A percentile compares a stretch with the other conserved stretches of the same genome.
phyloP scores from a whole-genome alignment of 1,140 invertebrate genomes.

The Mya arenaria region DNA sequence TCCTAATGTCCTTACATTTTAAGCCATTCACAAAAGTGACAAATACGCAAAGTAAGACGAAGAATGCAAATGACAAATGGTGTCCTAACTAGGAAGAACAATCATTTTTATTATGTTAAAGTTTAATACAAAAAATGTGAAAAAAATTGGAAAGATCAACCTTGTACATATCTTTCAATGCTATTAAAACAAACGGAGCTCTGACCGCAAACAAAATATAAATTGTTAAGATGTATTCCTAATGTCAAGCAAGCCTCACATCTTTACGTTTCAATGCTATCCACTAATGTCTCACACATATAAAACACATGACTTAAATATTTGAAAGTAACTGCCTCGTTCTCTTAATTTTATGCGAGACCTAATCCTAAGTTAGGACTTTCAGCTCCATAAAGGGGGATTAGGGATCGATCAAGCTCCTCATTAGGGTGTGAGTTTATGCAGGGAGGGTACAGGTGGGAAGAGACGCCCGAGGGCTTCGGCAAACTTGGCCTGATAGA shows the following conservation, averaged over 20 bases:
- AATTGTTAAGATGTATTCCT: background rate
- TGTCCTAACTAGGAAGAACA: too few relatives aligned
- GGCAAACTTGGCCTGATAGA: background rate
- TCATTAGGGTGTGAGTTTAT: constrained; percentile 23
- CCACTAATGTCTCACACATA: background rate
- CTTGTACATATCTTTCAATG: background rate
- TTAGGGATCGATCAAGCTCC: background rate
- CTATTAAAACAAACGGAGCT: background rate
- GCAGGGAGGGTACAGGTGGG: background rate
- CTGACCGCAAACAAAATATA: constrained; percentile 1
- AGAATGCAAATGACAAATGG: too few relatives aligned
- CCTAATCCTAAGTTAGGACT: constrained; percentile 24
- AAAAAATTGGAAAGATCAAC: too few relatives aligned
- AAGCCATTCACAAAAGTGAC: too few relatives aligned
- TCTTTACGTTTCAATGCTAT: background rate
- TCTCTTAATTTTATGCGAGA: constrained; percentile 9
- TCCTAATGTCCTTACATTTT: too few relatives aligned
- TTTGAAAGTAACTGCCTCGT: background rate
- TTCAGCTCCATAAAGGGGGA: constrained; percentile 25
- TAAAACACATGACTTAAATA: background rate
- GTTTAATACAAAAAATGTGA: too few relatives aligned
- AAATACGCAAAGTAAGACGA: too few relatives aligned
- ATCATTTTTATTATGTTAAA: too few relatives aligned
- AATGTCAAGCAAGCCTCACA: background rate
- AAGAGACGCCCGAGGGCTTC: background rate